phyloP scores from a whole-genome alignment of 1,140 invertebrate species.

The Sminthurinus signatus region DNA sequence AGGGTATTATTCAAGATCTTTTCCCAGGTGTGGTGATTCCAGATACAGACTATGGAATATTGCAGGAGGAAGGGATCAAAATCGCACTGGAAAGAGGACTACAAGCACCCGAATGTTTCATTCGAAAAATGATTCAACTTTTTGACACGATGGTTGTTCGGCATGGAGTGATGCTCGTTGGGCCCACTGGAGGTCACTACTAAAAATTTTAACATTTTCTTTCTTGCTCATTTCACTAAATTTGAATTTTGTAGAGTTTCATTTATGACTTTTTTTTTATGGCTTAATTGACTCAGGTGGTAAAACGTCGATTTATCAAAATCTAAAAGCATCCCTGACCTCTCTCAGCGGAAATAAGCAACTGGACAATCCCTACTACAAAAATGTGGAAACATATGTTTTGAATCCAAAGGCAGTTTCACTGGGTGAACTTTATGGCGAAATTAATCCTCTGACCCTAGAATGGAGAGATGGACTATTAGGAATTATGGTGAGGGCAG shows the following conservation, averaged over 20 bases:
- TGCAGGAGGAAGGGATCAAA: constrained; percentile 55
- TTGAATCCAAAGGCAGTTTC: constrained; percentile 85
- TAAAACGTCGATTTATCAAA: too few species aligned
- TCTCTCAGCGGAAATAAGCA: constrained; percentile 52
- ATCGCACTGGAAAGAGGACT: constrained; percentile 52
- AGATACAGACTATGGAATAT: constrained; percentile 66
- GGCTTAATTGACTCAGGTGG: too few species aligned
- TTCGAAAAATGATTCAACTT: constrained; percentile 73
- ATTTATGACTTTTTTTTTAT: too few species aligned
- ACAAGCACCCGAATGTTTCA: constrained; percentile 56
- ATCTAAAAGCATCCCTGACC: constrained; percentile 59
- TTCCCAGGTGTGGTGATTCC: constrained; percentile 78
- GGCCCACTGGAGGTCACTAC: constrained; percentile 65
- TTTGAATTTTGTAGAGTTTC: too few species aligned
- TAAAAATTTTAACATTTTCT: too few species aligned
- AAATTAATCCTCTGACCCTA: constrained; percentile 72
- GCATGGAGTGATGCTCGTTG: constrained; percentile 90
- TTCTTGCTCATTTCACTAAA: too few species aligned
- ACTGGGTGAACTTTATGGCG: constrained; percentile 81
- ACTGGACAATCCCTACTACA: constrained; percentile 53
- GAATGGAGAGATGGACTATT: constrained; percentile 87
- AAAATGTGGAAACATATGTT: constrained; percentile 58
- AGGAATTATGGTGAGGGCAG: constrained; percentile 61
- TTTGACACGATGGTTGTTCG: constrained; percentile 88
- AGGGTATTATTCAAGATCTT: constrained; percentile 80